Conservation (phyloP, 2,888 invertebrate species). For the Eupeodes luniger region DNA sequence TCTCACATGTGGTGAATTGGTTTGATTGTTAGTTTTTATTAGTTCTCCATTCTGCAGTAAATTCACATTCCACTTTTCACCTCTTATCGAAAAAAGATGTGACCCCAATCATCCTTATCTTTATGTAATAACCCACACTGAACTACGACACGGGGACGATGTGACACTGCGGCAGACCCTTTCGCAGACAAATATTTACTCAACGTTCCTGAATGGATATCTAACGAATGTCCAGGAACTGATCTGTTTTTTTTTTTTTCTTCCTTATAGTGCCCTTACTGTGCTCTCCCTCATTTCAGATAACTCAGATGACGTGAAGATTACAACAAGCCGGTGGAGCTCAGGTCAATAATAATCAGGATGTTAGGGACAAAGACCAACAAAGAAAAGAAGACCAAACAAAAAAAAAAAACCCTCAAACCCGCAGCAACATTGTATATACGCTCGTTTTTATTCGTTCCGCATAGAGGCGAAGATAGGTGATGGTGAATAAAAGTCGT, state of each 20-base stretch:
- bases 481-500: constrained; percentile 62
- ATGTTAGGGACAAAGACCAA: constrained; percentile 46
- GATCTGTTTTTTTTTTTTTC: constrained; percentile 27
- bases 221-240: constrained; percentile 71
- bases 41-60: constrained; percentile 46
- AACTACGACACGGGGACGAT: background rate
- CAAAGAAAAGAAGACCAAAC: constrained; percentile 2
- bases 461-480: constrained; percentile 42
- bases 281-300: constrained; percentile 6
- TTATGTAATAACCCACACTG: constrained; percentile 33
- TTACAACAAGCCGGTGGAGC: constrained; percentile 68
- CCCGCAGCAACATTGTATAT: constrained; percentile 51
- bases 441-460: constrained; percentile 31
- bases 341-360: constrained; percentile 74
- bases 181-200: constrained; percentile 70
- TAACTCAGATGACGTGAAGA: constrained; percentile 49
- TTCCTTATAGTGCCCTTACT: constrained; percentile 17
- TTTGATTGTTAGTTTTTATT: constrained; percentile 75
- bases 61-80: constrained; percentile 70
- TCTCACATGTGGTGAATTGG: constrained; percentile 73
- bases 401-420: constrained; percentile 21
- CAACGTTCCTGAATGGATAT: constrained; percentile 73
- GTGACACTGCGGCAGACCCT: constrained; percentile 6
- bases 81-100: constrained; percentile 67
- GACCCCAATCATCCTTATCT: constrained; percentile 73